Conservation (phyloP, 2,797 vertebrate genomes). For the Hyperoplus lanceolatus region DNA sequence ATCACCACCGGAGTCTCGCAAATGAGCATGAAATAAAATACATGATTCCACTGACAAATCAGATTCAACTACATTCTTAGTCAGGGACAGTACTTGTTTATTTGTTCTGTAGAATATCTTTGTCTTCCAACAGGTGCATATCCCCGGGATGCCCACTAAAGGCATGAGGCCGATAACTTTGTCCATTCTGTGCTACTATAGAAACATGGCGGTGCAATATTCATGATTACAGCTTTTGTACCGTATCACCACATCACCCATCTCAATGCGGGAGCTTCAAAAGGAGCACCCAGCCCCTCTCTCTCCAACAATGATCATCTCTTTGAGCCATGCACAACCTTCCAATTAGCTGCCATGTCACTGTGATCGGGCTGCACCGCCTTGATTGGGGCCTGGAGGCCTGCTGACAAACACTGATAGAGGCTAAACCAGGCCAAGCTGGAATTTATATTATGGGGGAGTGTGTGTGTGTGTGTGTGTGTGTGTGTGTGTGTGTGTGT, state of each 20-base stretch:
- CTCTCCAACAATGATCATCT: conserved; percentile 63
- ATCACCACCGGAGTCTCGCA: too few species aligned
- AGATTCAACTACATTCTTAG: too few species aligned
- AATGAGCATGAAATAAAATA: too few species aligned
- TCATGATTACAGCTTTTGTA: neutral
- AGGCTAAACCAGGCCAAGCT: conserved; percentile 73
- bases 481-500: conserved; percentile 4
- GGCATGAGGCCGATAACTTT: too few species aligned
- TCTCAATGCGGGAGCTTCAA: conserved; percentile 70
- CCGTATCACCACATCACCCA: conserved; percentile 27
- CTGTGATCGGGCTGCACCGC: conserved; percentile 73
- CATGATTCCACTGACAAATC: too few species aligned
- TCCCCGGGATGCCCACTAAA: too few species aligned
- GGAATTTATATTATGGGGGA: conserved; percentile 73
- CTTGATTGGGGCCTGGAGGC: conserved; percentile 76
- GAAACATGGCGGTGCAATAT: neutral
- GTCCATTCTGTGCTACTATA: too few species aligned
- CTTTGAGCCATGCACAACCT: conserved; percentile 68
- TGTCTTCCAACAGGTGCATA: too few species aligned
- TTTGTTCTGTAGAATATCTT: too few species aligned
- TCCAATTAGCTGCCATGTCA: conserved; percentile 81
- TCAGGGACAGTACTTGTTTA: too few species aligned
- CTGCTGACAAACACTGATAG: conserved; percentile 78
- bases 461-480: conserved; percentile 24
- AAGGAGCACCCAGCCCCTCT: conserved; percentile 49